Percentiles rank a stretch among this genome's conserved stretches.
These are phyloP conservation scores for Ochotona princeps DNA, from an alignment of 2,113 vertebrate genomes.

Conservation along the genomic window DNA sequence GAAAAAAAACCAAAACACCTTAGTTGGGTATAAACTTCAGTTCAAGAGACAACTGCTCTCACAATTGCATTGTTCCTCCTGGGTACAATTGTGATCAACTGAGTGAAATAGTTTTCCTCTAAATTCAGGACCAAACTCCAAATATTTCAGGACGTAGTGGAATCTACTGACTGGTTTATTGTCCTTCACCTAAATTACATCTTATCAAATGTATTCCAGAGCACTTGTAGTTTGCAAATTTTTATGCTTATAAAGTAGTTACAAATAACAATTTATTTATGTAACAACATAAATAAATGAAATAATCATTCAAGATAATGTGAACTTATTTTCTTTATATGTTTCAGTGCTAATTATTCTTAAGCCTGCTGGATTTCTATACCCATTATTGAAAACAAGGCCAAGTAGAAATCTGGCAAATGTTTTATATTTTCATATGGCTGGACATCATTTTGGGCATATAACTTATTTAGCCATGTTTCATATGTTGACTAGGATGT, in stretches of 20 bases:
- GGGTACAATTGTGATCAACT: background rate
- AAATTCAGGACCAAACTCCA: constrained; percentile 2
- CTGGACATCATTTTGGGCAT: constrained; percentile 33
- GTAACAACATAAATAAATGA: background rate
- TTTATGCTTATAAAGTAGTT: background rate
- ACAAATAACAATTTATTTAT: background rate
- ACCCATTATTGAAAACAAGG: constrained; percentile 19
- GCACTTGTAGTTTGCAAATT: background rate
- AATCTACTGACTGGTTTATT: background rate
- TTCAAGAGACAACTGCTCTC: background rate
- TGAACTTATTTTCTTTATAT: constrained; percentile 5
- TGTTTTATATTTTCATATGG: constrained; percentile 30
- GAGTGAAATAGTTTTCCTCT: background rate
- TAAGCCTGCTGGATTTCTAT: constrained; percentile 5
- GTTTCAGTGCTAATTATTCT: background rate
- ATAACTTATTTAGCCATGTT: constrained; percentile 30
- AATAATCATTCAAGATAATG: constrained; percentile 33
- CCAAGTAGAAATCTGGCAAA: background rate
- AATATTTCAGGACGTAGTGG: background rate
- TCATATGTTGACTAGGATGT: background rate
- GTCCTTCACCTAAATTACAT: constrained; percentile 4
- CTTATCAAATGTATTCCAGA: background rate
- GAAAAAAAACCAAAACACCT: background rate
- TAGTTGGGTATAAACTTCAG: background rate
- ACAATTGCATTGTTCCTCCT: background rate